Percentiles rank a stretch among this genome's conserved stretches.
Evolutionary conservation across 2,888 invertebrate species (phyloP).

Genomic region (Dendrolimus houi): DNA sequence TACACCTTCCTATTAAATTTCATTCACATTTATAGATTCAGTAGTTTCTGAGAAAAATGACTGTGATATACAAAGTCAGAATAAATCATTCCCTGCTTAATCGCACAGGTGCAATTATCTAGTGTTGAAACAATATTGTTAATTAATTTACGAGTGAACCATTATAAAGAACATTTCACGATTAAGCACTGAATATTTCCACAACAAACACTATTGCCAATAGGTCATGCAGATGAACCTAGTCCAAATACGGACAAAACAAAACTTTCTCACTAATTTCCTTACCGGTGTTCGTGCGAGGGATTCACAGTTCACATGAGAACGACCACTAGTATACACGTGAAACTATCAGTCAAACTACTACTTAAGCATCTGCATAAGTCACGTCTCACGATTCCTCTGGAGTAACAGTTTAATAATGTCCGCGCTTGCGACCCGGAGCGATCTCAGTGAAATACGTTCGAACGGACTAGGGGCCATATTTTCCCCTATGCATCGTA

Average conservation of each 20-base stretch:
- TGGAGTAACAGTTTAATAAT: constrained; percentile 73
- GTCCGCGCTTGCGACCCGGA: constrained; percentile 63
- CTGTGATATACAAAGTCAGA: no score
- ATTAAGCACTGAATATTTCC: neutral
- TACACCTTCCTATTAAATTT: no score
- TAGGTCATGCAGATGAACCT: constrained; percentile 7
- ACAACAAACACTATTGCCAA: constrained; percentile 1
- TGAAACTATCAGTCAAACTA: constrained; percentile 71
- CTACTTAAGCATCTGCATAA: constrained; percentile 73
- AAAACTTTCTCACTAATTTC: constrained; percentile 63
- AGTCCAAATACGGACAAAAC: constrained; percentile 31
- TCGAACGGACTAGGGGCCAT: constrained; percentile 67
- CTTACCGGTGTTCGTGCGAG: constrained; percentile 48
- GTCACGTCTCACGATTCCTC: constrained; percentile 69
- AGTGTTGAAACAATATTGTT: neutral
- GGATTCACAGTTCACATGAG: constrained; percentile 53
- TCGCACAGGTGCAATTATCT: neutral
- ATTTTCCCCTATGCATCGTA: constrained; percentile 71
- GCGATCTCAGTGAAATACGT: constrained; percentile 70
- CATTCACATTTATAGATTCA: no score
- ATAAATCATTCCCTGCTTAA: no score
- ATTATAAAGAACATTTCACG: neutral
- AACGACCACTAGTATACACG: constrained; percentile 36
- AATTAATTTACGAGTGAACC: neutral
- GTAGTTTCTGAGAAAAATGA: no score